Percentiles rank a stretch among this genome's conserved stretches.
phyloP scores from a whole-genome alignment of 2,113 vertebrate genomes.

The Aptenodytes forsteri region DNA sequence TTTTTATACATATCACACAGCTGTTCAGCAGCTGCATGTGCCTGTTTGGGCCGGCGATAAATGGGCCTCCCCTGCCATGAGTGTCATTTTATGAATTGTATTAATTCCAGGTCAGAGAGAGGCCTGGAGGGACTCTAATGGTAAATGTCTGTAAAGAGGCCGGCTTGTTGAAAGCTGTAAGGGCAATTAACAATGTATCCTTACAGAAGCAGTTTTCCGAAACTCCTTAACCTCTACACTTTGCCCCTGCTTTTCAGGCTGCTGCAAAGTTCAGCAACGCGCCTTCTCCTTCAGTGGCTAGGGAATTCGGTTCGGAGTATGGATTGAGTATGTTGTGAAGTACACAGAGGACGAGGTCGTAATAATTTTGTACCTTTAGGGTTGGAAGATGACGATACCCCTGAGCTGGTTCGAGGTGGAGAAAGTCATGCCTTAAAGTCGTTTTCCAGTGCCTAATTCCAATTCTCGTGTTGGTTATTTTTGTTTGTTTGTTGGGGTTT shows the following conservation, averaged over 20 bases:
- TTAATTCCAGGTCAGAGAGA: background rate
- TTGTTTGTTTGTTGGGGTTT: too few species aligned
- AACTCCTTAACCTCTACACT: background rate
- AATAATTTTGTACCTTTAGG: background rate
- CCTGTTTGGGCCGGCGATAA: background rate
- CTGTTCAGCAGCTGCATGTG: background rate
- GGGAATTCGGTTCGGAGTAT: background rate
- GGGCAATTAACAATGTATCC: background rate
- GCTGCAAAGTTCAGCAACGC: background rate
- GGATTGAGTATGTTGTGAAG: background rate
- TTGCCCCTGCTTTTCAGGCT: background rate
- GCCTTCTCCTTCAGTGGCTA: background rate
- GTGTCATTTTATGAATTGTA: background rate
- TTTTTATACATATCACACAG: background rate
- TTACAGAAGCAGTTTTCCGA: background rate
- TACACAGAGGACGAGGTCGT: accelerated
- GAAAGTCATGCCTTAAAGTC: background rate
- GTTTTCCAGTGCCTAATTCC: background rate
- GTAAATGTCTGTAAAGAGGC: background rate
- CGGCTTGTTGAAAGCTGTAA: background rate
- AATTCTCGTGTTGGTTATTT: accelerated
- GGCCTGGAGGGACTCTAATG: background rate
- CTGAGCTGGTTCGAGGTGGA: background rate
- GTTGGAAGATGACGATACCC: background rate
- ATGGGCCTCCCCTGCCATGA: background rate